Evolutionary conservation across 2,113 vertebrate genomes (phyloP), one percentile per base, ranked within the genome.

Genomic region (Pristiophorus japonicus): DNA sequence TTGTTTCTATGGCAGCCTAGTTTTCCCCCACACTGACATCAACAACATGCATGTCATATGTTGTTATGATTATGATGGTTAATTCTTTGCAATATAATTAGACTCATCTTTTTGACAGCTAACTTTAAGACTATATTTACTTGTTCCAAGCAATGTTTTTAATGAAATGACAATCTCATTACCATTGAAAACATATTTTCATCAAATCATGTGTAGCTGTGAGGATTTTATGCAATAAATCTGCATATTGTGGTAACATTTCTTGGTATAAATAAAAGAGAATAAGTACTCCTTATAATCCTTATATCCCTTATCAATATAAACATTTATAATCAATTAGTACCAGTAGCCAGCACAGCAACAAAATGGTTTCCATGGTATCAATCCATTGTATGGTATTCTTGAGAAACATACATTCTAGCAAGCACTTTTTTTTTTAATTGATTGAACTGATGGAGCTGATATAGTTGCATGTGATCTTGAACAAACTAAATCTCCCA

Each of bases 301-400:
- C n/a, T n/a, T n/a, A n/a, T n/a, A n/a, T n/a, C n/a, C n/a, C n/a
- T n/a, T n/a, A n/a, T n/a, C n/a, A n/a, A n/a, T n/a, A n/a, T 27
- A 94, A 94, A 94, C n/a, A 24, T 18, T 63, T 63, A 93, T 34
- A 66, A 22, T 12, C 66, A 67, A 73, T 94, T 47, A 70, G 42
- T 47, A 47, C 20, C 62, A 70, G 66, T 45, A 90, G 51, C 87
- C 51, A 16, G 45, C 38, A 45, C 65, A 67, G 63, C 30, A 70
- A 47, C 42, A 70, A 51, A 94, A 30, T 51, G 87, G 93, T 94
- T 94, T 94, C 93, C 93, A 70, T 94, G 66, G 93, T 38, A 94
- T 42, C 66, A 45, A 51, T 70, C 45, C 65, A 70, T 51, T 47
- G n/a, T 70, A 70, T 94, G 92, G 20, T 67, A 70, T 94, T 93